Percentiles rank a stretch among this genome's conserved stretches.
Conservation (phyloP, 2,797 vertebrate genomes). For the Semaprochilodus insignis region DNA sequence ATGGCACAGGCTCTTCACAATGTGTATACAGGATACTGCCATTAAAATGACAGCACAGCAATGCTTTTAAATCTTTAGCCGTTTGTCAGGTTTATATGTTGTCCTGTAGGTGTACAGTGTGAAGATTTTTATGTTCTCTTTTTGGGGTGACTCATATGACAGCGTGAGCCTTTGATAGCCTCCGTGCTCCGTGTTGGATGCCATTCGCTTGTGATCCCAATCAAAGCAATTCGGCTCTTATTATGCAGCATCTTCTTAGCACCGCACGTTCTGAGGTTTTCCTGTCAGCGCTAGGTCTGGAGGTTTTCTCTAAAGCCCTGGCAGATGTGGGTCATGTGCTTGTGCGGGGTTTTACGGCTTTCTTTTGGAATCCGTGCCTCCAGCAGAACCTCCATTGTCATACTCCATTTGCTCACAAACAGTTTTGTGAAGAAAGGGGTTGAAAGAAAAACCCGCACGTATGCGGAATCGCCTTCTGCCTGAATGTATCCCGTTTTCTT, state of each 20-base stretch:
- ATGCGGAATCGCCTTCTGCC: neutral
- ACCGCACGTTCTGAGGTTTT: neutral
- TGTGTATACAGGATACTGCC: neutral
- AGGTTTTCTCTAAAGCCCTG: constrained; percentile 14
- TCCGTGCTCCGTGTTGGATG: constrained; percentile 11
- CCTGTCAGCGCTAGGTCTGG: neutral
- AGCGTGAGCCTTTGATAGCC: constrained; percentile 36
- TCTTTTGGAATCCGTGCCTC: constrained; percentile 33
- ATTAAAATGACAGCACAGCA: neutral
- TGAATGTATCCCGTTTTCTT: constrained; percentile 19
- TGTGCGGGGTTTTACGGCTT: constrained; percentile 1
- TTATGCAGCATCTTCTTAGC: neutral
- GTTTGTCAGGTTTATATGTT: neutral
- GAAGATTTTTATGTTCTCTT: neutral
- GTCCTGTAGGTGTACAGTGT: neutral
- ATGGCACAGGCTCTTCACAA: neutral
- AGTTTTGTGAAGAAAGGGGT: constrained; percentile 2
- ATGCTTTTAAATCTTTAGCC: neutral
- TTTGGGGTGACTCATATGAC: neutral
- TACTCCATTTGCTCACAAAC: constrained; percentile 32
- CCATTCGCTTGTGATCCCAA: neutral
- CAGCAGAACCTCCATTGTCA: constrained; percentile 22
- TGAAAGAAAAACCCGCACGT: neutral
- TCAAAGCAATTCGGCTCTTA: constrained; percentile 25
- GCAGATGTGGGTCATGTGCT: constrained; percentile 24